Evolutionary conservation across 2,797 vertebrate species (phyloP), one percentile per base, ranked within the genome.

Genomic region (Otus scops): DNA sequence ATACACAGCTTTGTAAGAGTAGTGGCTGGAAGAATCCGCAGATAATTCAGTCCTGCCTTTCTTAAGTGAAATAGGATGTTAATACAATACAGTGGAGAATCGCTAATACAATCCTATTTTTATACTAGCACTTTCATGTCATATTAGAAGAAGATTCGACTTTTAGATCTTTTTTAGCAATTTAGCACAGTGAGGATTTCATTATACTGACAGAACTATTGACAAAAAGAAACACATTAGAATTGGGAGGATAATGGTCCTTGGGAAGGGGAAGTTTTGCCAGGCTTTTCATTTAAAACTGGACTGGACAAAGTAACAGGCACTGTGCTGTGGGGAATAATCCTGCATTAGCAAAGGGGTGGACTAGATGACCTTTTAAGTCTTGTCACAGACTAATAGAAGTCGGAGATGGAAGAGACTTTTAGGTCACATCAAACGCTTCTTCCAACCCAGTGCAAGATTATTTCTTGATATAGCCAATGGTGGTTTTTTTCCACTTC

Each of bases 161-260:
- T 97, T 97, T 97, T 96, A 98, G 94, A 97, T 97, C 92, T 96
- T 97, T 97, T 95, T 96, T 95, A 96, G 86, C 92, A 97, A 95
- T 97, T 98, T 97, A 98, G 93, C 90, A 97, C 90, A 96, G 92
- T 95, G 85, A 97, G 82, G 86, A 98, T 98, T 97, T 98, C 89
- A 98, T 97, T 97, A 97, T 97, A 88, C 92, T 97, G 97, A 97
- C 93, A 96, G 96, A 97, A 97, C 81, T 95, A 95, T 93, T 96
- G 95, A 96, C 93, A 92, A 96, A 96, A 95, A 95, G 92, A 95
- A 92, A 95, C 87, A 92, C 94, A 93, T 96, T 96, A 92, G 80
- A 97, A 92, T 97, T 94, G 95, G 88, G 85, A 97, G 83, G 81
- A 87, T 96, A 97, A 98, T 93, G 67, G 94, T 92, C 77, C 92